A percentile compares a stretch with the other conserved stretches of the same genome.
phyloP scores from a whole-genome alignment of 2,888 invertebrate species.

The Tuberolachnus salignus region DNA sequence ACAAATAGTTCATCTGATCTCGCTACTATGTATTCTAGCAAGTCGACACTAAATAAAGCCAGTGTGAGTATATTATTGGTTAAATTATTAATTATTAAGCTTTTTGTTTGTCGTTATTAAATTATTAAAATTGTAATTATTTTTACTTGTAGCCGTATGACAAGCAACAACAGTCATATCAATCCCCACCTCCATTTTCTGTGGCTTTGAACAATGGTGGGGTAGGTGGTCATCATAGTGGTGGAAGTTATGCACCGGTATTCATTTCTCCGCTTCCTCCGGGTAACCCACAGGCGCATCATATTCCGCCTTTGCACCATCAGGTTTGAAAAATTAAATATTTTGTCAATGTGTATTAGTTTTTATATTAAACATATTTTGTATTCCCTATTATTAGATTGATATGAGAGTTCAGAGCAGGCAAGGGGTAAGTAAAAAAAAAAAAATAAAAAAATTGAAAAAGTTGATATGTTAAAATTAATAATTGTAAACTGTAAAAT shows the following conservation, averaged over 20 bases:
- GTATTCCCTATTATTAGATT: conserved; percentile 24
- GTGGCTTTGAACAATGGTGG: conserved; percentile 51
- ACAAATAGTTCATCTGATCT: conserved; percentile 47
- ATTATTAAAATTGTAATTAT: neutral
- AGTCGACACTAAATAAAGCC: conserved; percentile 46
- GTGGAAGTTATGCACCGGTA: conserved; percentile 51
- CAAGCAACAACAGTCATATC: conserved; percentile 52
- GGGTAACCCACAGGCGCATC: conserved; percentile 44
- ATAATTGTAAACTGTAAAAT: conserved; percentile 14
- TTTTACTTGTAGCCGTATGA: conserved; percentile 46
- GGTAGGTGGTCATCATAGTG: conserved; percentile 47
- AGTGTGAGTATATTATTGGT: neutral
- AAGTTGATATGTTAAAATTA: neutral
- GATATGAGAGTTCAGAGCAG: conserved; percentile 49
- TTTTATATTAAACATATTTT: neutral
- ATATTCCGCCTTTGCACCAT: conserved; percentile 50
- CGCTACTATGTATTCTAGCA: conserved; percentile 50
- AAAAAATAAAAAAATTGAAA: neutral
- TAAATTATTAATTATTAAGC: too few species aligned
- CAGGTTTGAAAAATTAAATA: conserved; percentile 32
- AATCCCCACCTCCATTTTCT: conserved; percentile 52
- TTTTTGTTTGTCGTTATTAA: neutral
- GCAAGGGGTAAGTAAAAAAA: conserved; percentile 38
- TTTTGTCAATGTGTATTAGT: neutral
- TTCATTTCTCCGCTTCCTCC: conserved; percentile 51